phyloP scores from a whole-genome alignment of 1,140 invertebrate genomes.

The Drosophila pseudoobscura region DNA sequence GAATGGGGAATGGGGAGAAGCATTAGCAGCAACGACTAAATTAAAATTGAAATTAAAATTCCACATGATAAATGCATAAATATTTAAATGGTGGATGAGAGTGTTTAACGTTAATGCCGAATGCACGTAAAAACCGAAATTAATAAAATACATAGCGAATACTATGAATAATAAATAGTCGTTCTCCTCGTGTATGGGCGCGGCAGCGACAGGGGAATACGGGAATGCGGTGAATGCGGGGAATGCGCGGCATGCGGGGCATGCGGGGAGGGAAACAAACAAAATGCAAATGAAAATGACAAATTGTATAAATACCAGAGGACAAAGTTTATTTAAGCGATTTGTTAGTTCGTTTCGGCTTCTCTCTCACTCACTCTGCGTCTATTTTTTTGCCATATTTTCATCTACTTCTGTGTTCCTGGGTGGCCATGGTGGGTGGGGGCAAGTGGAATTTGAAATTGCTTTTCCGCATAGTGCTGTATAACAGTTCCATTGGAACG shows the following conservation, averaged over 20 bases:
- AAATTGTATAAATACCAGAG: conserved; percentile 65
- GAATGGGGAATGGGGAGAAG: too few relatives aligned
- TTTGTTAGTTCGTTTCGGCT: conserved; percentile 59
- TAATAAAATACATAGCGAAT: conserved; percentile 51
- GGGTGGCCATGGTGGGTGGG: too few relatives aligned
- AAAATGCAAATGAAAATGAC: conserved; percentile 71
- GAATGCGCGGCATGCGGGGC: not conserved
- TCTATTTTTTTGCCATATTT: conserved; percentile 1
- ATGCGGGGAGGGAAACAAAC: conserved; percentile 30
- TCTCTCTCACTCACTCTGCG: not conserved
- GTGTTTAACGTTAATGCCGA: conserved; percentile 46
- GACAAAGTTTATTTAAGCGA: conserved; percentile 79
- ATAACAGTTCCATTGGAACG: too few relatives aligned
- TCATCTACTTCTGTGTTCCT: conserved; percentile 10
- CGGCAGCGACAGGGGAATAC: conserved; percentile 5
- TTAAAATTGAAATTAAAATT: conserved; percentile 46
- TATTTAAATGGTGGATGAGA: conserved; percentile 44
- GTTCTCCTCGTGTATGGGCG: too few relatives aligned
- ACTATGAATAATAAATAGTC: conserved; percentile 71
- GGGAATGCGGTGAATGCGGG: not conserved
- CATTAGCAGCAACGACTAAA: conserved; percentile 12
- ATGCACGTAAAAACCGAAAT: conserved; percentile 50
- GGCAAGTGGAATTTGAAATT: too few relatives aligned
- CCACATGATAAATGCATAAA: conserved; percentile 64
- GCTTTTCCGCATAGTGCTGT: too few relatives aligned